phyloP scores from a whole-genome alignment of 2,888 invertebrate species.

The Lithophane semibrunnea region DNA sequence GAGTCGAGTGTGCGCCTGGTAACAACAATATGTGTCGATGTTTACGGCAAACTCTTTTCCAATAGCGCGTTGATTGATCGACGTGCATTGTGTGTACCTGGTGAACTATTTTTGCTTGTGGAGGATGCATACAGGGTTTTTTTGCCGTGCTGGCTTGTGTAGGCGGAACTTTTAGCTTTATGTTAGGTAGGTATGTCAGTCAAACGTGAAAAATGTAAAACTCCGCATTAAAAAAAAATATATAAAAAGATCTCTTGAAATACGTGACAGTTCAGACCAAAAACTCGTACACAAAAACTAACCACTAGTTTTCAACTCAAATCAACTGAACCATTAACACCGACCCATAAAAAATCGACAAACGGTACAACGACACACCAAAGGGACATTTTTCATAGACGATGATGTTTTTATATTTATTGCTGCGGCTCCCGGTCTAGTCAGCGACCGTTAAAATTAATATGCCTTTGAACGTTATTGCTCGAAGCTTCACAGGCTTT shows the following conservation, averaged over 20 bases:
- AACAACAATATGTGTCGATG: conserved; percentile 41
- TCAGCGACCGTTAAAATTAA: conserved; percentile 67
- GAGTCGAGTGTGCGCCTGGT: conserved; percentile 34
- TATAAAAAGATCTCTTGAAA: neutral
- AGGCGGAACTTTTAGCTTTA: neutral
- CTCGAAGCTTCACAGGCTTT: conserved; percentile 46
- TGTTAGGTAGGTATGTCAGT: neutral
- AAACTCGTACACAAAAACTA: conserved; percentile 6
- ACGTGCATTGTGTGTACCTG: conserved; percentile 26
- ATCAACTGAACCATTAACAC: conserved; percentile 18
- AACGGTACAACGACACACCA: conserved; percentile 38
- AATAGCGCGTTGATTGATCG: conserved; percentile 27
- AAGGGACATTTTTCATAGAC: conserved; percentile 49
- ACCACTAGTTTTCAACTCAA: conserved; percentile 11
- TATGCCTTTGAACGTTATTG: conserved; percentile 71
- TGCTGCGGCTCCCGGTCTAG: conserved; percentile 56
- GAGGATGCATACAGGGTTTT: neutral
- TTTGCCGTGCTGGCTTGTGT: neutral
- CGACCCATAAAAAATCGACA: conserved; percentile 26
- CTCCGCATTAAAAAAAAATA: neutral
- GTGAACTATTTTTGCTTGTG: conserved; percentile 19
- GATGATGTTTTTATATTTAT: conserved; percentile 55
- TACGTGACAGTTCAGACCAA: neutral
- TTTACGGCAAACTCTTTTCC: conserved; percentile 26
- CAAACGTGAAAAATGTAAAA: neutral